Conservation (phyloP, 92 coral and sea anemone species). For the Blastomussa wellsi region DNA sequence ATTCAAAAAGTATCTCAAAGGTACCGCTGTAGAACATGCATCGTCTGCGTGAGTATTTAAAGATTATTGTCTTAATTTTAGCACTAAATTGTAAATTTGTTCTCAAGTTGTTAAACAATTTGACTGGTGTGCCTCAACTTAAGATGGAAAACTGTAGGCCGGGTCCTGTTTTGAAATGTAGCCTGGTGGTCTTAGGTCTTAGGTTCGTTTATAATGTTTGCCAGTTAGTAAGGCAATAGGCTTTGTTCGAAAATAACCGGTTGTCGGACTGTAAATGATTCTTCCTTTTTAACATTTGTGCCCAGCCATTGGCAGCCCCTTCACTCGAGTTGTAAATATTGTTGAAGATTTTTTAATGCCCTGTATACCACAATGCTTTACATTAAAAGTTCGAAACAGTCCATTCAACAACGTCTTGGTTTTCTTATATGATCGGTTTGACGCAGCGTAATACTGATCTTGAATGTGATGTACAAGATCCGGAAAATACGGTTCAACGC, state of each 20-base stretch:
- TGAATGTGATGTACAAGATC: no score
- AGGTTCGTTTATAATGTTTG: neutral
- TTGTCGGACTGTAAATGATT: neutral
- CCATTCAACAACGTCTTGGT: no score
- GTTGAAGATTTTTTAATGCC: neutral
- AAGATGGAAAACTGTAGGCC: neutral
- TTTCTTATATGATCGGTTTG: no score
- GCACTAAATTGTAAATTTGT: slow-evolving; percentile 9
- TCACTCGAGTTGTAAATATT: neutral
- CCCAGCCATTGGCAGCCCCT: neutral
- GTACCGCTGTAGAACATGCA: neutral
- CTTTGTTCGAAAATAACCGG: neutral
- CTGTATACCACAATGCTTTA: neutral
- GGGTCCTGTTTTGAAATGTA: neutral
- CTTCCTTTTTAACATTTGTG: neutral
- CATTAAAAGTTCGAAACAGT: neutral
- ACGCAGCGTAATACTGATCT: no score
- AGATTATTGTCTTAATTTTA: neutral
- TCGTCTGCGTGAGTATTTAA: neutral
- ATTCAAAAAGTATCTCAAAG: neutral
- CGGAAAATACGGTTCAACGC: no score
- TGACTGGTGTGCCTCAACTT: neutral
- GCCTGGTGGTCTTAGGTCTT: neutral
- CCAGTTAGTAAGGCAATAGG: neutral
- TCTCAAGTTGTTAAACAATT: slow-evolving; percentile 5